phyloP scores from a whole-genome alignment of 1,140 invertebrate species.

The Leptoteleia sp. region DNA sequence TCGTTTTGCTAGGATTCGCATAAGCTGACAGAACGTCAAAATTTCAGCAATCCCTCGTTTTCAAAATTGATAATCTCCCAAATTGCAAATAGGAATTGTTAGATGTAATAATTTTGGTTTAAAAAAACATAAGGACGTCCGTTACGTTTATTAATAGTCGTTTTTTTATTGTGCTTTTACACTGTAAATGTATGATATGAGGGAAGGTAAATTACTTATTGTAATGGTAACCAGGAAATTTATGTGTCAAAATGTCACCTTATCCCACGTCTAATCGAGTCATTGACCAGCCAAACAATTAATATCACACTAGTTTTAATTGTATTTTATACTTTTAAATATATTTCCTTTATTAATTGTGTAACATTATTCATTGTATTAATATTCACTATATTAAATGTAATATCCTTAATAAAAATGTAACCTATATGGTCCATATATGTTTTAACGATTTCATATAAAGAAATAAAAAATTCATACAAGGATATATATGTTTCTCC shows the following conservation, averaged over 20 bases:
- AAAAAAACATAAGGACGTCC: conserved; percentile 8
- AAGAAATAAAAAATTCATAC: too few relatives aligned
- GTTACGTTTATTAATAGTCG: conserved; percentile 5
- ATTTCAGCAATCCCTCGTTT: background rate
- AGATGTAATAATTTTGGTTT: too few relatives aligned
- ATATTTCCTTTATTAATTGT: too few relatives aligned
- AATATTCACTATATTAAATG: too few relatives aligned
- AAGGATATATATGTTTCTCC: too few relatives aligned
- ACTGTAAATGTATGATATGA: conserved; percentile 30
- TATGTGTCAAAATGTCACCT: conserved; percentile 46
- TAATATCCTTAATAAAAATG: too few relatives aligned
- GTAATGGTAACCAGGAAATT: conserved; percentile 43
- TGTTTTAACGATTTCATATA: too few relatives aligned
- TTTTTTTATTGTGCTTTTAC: conserved; percentile 4
- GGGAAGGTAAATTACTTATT: conserved; percentile 46
- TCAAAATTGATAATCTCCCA: conserved; percentile 3
- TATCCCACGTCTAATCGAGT: conserved; percentile 38
- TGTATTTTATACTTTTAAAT: too few relatives aligned
- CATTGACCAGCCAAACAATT: conserved; percentile 36
- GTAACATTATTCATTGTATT: too few relatives aligned
- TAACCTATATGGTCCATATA: too few relatives aligned
- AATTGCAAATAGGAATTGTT: too few relatives aligned
- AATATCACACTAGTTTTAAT: conserved; percentile 32
- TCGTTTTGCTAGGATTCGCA: conserved; percentile 37
- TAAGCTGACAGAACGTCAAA: conserved; percentile 20